Base-by-base conservation (phyloP, 2,113 vertebrate genomes). In the Pantherophis guttatus region DNA sequence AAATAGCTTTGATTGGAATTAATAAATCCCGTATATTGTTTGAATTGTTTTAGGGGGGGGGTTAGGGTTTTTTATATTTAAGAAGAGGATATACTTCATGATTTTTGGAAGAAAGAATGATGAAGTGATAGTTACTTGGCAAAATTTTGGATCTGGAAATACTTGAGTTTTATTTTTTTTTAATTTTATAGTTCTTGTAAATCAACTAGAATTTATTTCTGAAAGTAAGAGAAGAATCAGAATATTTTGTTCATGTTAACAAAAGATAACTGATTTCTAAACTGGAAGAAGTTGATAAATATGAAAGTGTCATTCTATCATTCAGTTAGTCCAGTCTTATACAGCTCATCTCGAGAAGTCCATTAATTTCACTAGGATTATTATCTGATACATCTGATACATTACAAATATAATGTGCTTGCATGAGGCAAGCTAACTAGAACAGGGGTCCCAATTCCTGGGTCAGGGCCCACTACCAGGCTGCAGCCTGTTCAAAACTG, bases 101-200 rank as follows among this genome's bases (percentile, higher is more conserved):
- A 24, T 93, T 93, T 95, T 92, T 86, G 93, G 39, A 3, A 0
- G 62, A 52, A 93, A 59, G 93, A 88, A 95, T 92, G 92, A 50
- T 86, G 87, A 95, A 95, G 90, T 87, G 58, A 48, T 94, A 93
- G 62, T 96, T 94, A 92, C 95, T 88, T 96, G 93, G 90, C 93
- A 94, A 96, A 29, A 13, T 91, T 95, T 1, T 92, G 87, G 96
- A 54, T 81, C 90, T 81, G 92, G 91, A 89, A 44, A 48, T 89
- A 70, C 24, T 48, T n/a, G 75, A 65, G 39, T 44, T 88, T 57
- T 62, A 5, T 33, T 75, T 92, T 33, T 3, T 90, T 8, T 65
- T 65, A 54, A 90, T 23, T 33, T 33, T 54, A 23, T 52, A 1
- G 44, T n/a, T 90, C 8, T 39, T 54, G 24, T n/a, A 62, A 92